These are phyloP conservation scores for Helarctos malayanus DNA, from an alignment of 2,797 vertebrate species.

Conservation along the genomic window DNA sequence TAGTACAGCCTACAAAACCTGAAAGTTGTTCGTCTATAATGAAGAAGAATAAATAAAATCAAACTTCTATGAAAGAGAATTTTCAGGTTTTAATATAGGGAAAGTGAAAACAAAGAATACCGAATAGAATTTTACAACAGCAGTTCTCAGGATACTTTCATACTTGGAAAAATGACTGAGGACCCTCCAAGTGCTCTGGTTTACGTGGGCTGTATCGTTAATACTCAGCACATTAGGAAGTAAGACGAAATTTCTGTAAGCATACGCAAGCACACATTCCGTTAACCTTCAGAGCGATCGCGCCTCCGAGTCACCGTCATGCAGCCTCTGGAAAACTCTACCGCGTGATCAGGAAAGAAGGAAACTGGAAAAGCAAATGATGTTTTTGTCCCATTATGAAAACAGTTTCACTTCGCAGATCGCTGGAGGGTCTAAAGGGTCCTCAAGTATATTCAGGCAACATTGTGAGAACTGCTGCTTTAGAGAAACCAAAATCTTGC, in stretches of 20 bases:
- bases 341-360: accelerated
- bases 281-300: too few relatives aligned
- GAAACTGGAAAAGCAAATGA: neutral
- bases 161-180: neutral
- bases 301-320: accelerated
- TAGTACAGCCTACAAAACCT: neutral
- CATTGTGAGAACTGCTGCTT: neutral
- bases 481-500: neutral
- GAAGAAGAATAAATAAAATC: neutral
- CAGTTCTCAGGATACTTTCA: neutral
- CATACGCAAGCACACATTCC: neutral
- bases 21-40: neutral
- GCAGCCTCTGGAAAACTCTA: neutral
- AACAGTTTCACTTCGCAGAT: neutral
- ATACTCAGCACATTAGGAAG: neutral
- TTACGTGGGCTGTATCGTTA: neutral
- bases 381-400: neutral
- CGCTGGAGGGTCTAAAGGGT: neutral
- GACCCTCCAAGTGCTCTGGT: neutral
- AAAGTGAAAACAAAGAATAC: neutral
- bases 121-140: neutral
- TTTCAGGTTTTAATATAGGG: neutral
- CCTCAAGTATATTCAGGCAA: neutral
- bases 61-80: neutral
- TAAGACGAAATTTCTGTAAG: neutral